Evolutionary conservation across 2,113 vertebrate genomes (phyloP).

Genomic region (Tragulus kanchil): DNA sequence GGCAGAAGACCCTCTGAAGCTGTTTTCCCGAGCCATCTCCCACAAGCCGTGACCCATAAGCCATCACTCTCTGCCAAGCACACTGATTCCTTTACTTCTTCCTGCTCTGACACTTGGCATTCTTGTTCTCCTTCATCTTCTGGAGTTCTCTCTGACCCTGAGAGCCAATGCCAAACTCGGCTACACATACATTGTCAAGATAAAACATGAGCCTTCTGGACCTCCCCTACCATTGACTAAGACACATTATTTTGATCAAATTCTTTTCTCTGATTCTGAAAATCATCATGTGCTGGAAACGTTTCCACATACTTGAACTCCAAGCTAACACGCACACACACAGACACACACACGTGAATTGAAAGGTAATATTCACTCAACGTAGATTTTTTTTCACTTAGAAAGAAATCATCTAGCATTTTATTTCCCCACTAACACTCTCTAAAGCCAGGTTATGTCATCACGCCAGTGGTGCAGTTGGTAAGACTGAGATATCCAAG

Average conservation of each 20-base stretch:
- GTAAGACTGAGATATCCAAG: background rate
- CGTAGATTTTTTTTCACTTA: background rate
- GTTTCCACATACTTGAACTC: slow-evolving; percentile 45
- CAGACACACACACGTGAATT: background rate
- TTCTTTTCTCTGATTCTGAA: slow-evolving; percentile 9
- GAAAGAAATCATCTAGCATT: background rate
- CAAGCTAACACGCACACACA: background rate
- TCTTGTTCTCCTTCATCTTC: slow-evolving; percentile 34
- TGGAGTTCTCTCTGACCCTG: slow-evolving; percentile 15
- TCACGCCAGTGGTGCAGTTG: background rate
- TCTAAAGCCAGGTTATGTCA: background rate
- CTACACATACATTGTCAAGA: slow-evolving; percentile 46
- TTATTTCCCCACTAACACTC: background rate
- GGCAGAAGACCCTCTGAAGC: slow-evolving; percentile 23
- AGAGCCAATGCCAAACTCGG: slow-evolving; percentile 31
- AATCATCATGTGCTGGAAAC: background rate
- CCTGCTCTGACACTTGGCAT: slow-evolving; percentile 26
- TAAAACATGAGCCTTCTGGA: background rate
- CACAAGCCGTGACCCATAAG: background rate
- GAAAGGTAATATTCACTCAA: background rate
- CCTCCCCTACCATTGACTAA: slow-evolving; percentile 16
- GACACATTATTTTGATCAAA: slow-evolving; percentile 7
- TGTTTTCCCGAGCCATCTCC: background rate
- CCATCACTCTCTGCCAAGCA: background rate
- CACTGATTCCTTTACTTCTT: background rate